Evolutionary conservation across 2,888 invertebrate genomes (phyloP), one percentile per base, ranked within the genome.

Genomic region (Chouioia cunea): DNA sequence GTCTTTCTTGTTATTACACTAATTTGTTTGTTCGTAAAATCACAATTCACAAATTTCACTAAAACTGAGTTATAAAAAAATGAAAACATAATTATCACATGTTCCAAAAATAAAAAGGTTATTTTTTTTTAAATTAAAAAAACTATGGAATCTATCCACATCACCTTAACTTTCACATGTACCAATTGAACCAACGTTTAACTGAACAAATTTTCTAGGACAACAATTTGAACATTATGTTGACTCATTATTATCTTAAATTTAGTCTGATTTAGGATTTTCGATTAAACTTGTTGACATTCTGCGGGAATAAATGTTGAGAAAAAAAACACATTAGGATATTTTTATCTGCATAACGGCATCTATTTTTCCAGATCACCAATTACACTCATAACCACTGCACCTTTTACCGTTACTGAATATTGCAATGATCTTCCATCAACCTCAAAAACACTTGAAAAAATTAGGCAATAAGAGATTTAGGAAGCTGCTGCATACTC

Each of bases 341-440:
- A 76, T 75, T 77, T 78, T 81, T 77, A 74, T 81, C 82, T 82
- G 81, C 82, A 81, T 80, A 81, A 80, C 79, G 81, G 83, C 80
- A 84, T 84, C 84, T 84, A 85, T 84, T 84, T 81, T 75, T 78
- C 78, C 79, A 76, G 77, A 79, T 81, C 83, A 84, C 85, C 80
- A 83, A 77, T 76, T 82, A 82, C 83, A 82, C 84, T 83, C 77
- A 75, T 77, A 80, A 81, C 82, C 85, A 85, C 85, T 85, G 82
- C 85, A 85, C 85, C 83, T 82, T 80, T 75, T 70, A 71, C 80
- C 77, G 78, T 77, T 78, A 76, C 78, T 77, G 77, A 79, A 77
- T 75, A 75, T 75, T 72, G 60, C 65, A 65, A 47, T 6, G 58
- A 57, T 48, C 63, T 64, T 70, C 52, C 54, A 57, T 64, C 16